Base-by-base conservation (phyloP, 2,888 invertebrate species). In the Torymus aiolomorphi region DNA sequence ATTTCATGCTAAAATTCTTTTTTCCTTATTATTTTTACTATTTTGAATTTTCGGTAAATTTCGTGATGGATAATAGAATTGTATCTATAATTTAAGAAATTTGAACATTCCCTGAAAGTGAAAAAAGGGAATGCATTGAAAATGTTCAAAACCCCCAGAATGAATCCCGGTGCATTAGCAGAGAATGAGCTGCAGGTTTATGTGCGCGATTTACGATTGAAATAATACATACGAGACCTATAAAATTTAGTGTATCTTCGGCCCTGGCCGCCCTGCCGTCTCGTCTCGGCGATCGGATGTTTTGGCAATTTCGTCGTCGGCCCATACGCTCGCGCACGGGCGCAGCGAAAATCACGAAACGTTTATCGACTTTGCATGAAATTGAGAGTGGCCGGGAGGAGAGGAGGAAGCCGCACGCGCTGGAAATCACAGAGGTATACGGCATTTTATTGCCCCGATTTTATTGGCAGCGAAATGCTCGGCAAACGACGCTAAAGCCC, bases 391-490 rank as follows among this genome's bases (percentile, higher is more conserved):
- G 75, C 14, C n/a, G 59, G 51, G 8, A 14, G n/a, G 73, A 62
- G 63, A 63, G 42, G 52, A 18, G 67, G 78, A 78, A 78, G 20
- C 69, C 62, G 69, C 74, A 74, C 73, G 62, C 67, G 69, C 62
- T 74, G 73, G 57, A 79, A 79, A 79, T 79, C 65, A 65, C 70
- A 57, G 75, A 54, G 65, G 52, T 67, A 57, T 16, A 12, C 54
- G 61, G 42, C n/a, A 20, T 77, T 77, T 80, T 80, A 80, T 80
- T 80, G 77, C 56, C 57, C 18, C 31, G 76, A 65, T 76, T 78
- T 81, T 76, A 81, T 81, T 81, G 81, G 76, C 79, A 71, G 73
- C 75, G 75, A 81, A 78, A 72, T 78, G 78, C 62, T 56, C 42
- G 57, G 63, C 69, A 54, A 71, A 42, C 72, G 66, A 62, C 18